Evolutionary conservation across 2,113 vertebrate species (phyloP), one percentile per base, ranked within the genome.

Genomic region (Ursus arctos): DNA sequence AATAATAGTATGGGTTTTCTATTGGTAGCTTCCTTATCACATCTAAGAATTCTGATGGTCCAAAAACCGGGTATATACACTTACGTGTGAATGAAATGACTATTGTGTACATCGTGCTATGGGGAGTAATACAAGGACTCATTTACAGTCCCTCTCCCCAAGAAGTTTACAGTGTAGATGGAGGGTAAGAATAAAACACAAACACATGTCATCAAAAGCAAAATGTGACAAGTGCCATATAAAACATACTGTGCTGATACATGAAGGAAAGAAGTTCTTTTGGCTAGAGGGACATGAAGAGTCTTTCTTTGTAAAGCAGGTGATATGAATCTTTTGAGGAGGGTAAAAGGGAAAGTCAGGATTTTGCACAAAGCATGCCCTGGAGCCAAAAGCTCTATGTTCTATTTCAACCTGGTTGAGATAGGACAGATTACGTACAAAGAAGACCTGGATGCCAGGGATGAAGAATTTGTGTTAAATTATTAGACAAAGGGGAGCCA

Each of bases 301-400:
- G 6, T 85, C 59, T 94, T 69, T n/a, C 63, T 65, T 92, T 96
- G 49, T 55, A 59, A 96, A 82, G 51, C 83, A 77, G 21, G 4
- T 84, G 2, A 88, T 33, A 24, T 21, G 63, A 96, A 69, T 43
- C 26, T 69, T 90, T 53, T 40, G 43, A 76, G 51, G 15, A 40
- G 4, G 1, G 1, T 84, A 2, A 81, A 92, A 36, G 61, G 40
- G 36, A 72, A 88, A 65, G 28, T 86, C 33, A 24, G 28, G 26
- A 76, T 33, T 91, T 88, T 86, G 6, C 22, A 88, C 24, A 43
- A 53, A 43, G 21, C 40, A 40, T 36, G 7, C 9, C 19, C 22
- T n/a, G 10, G 4, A 72, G 16, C 6, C 33, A 49, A 28, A 95
- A 88, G 2, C 9, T 67, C 26, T 55, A 61, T 65, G n/a, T 82